Conservation (phyloP, 2,797 vertebrate species). For the Scolopax rusticola region DNA sequence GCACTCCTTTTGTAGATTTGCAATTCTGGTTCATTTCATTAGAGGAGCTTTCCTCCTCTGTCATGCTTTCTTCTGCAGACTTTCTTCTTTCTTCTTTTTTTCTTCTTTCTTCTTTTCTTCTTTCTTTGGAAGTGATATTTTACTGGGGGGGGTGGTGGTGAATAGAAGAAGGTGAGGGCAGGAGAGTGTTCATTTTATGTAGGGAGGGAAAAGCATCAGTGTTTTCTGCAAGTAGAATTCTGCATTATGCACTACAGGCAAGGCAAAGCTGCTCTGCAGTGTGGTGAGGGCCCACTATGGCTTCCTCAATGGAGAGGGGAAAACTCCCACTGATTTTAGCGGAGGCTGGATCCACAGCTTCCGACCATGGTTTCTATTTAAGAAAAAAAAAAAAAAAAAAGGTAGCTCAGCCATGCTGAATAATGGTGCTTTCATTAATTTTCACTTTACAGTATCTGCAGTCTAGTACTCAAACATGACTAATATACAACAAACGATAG, state of each 20-base stretch:
- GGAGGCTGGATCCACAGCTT: constrained; percentile 24
- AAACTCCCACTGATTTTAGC: constrained; percentile 7
- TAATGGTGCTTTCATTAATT: constrained; percentile 54
- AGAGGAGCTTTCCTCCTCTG: not conserved
- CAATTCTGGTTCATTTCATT: not conserved
- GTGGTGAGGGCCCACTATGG: not conserved
- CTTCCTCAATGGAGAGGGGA: not conserved
- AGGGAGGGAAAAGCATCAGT: not conserved
- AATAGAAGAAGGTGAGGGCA: not conserved
- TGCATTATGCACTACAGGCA: not conserved
- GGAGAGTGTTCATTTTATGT: not conserved
- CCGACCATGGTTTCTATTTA: not conserved
- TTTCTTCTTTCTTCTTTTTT: not conserved
- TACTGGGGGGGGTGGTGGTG: not conserved
- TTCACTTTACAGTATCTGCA: constrained; percentile 35
- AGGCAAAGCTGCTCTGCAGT: not conserved
- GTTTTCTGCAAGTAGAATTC: not conserved
- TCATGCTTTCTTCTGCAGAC: not conserved
- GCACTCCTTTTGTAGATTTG: not conserved
- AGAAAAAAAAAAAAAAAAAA: not conserved
- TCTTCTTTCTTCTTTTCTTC: not conserved
- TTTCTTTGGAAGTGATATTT: not conserved
- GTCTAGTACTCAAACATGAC: constrained; percentile 41
- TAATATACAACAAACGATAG: constrained; percentile 22
- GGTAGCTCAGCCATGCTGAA: constrained; percentile 10